phyloP scores from a whole-genome alignment of 2,797 vertebrate genomes.

The Trachurus trachurus region DNA sequence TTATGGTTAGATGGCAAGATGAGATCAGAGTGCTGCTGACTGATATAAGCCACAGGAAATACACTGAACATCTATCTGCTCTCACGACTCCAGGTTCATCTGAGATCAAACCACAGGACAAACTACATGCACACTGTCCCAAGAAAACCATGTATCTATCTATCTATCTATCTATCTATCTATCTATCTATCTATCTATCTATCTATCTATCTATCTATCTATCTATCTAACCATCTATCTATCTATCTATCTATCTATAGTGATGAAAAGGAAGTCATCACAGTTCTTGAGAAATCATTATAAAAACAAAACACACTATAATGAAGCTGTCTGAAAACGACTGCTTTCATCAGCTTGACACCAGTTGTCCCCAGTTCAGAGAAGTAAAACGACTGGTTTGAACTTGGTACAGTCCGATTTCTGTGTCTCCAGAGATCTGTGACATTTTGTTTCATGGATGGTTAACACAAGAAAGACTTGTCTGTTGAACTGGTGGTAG shows the following conservation, averaged over 20 bases:
- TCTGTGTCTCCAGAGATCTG: too few relatives aligned
- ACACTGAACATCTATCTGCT: not conserved
- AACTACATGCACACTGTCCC: not conserved
- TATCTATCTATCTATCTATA: not conserved
- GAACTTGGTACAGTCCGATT: not conserved
- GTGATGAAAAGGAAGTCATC: not conserved
- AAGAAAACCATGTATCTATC: not conserved
- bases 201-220: not conserved
- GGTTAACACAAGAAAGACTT: not conserved
- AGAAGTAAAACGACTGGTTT: not conserved
- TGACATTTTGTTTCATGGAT: not conserved
- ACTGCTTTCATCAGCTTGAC: not conserved
- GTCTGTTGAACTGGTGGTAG: not conserved
- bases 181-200: not conserved
- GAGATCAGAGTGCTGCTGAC: constrained; percentile 38
- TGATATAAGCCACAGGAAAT: not conserved
- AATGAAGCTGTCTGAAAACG: not conserved
- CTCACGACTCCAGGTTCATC: not conserved
- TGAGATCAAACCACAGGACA: not conserved
- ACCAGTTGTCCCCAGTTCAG: not conserved
- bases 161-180: not conserved
- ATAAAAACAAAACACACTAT: not conserved
- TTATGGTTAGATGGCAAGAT: not conserved
- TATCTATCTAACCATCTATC: not conserved
- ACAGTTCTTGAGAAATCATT: not conserved